Base-by-base conservation (phyloP, 2,797 vertebrate species). In the Nannoperca australis region DNA sequence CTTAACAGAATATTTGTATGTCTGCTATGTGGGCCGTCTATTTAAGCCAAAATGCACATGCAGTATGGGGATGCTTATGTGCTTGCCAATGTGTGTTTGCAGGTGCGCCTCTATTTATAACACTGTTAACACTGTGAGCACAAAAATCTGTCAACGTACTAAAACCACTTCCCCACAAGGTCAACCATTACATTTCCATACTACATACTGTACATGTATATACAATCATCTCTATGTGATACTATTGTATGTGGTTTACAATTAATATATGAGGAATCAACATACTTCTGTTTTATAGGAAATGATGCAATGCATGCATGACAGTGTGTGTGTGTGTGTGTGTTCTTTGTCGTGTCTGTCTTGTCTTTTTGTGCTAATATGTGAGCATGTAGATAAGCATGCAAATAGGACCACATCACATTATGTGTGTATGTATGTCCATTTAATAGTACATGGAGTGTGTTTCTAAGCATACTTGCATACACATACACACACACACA, bases 31-130 rank as follows among this genome's bases (percentile, higher is more conserved):
- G 73, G 34, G 34, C 34, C 34, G 7, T 34, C 34, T 70, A 45
- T 78, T 12, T 18, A 22, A 53, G 49, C 15, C 36, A 45, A 55
- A 51, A 59, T 61, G 34, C 67, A 70, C 62, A 53, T 30, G 30
- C 44, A 17, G 1, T 4, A 3, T 27, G 32, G 44, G 30, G 15
- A 20, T 34, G 15, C 68, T 49, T 34, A n/a, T 1, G 22, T 45
- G 45, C 18, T n/a, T 44, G 18, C 1, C 20, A 12, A 12, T 7
- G 2, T 59, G 34, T 62, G 44, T 62, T 56, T 53, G 38, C 20
- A 42, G 22, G 34, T 44, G 36, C 18, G 12, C 12, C 36, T 80
- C 2, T 62, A 8, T 24, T 22, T 13, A 13, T 27, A 1, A 22
- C 53, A 32, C 17, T 18, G 36, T 14, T 27, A 1, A 22, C 53